Conservation (phyloP, 2,797 vertebrate genomes). For the Tokudaia muenninki region DNA sequence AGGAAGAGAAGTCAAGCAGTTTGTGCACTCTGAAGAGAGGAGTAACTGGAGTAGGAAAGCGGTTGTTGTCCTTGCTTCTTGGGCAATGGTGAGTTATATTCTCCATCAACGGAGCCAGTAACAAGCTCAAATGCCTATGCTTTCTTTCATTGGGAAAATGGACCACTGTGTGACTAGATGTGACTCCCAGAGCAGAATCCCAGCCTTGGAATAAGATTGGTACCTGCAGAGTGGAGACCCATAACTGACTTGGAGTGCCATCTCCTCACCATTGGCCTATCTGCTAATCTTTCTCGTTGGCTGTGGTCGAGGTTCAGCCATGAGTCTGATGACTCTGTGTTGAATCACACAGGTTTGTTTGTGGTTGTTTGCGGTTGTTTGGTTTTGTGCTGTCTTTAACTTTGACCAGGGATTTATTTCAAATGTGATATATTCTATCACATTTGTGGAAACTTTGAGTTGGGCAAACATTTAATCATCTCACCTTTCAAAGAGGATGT, state of each 20-base stretch:
- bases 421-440: too few species aligned
- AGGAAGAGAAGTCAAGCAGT: not conserved
- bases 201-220: not conserved
- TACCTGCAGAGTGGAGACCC: too few species aligned
- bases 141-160: not conserved
- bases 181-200: not conserved
- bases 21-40: not conserved
- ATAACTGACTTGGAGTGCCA: not conserved
- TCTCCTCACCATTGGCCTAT: not conserved
- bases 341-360: not conserved
- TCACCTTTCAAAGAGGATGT: not conserved
- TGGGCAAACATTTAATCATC: not conserved
- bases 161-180: not conserved
- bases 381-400: not conserved
- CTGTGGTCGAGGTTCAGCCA: not conserved
- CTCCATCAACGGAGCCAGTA: not conserved
- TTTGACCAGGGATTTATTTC: not conserved
- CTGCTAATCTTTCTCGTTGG: not conserved
- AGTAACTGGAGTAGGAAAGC: not conserved
- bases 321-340: not conserved
- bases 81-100: not conserved
- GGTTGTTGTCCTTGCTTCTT: not conserved
- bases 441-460: not conserved
- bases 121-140: not conserved
- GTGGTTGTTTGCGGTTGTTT: not conserved